Evolutionary conservation across 2,888 invertebrate species (phyloP), one percentile per base, ranked within the genome.

Genomic region (Asteroscopus sphinx): DNA sequence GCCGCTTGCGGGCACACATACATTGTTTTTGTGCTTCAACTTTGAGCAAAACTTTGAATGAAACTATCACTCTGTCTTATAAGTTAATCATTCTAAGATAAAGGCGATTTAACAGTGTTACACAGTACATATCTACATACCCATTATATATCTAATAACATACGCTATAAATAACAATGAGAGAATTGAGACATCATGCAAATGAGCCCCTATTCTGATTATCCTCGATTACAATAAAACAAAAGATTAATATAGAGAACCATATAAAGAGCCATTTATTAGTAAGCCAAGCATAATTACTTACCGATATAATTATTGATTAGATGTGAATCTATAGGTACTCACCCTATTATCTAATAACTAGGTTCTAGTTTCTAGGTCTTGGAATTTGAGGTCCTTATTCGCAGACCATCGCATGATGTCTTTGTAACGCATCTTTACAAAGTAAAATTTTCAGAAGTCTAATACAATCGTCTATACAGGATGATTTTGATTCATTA

Each of bases 211-310:
- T 21, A 28, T 56, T 26, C n/a, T 17, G 11, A 44, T 30, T 1
- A 1, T 2, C 21, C 15, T 32, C 17, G 17, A 26, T 15, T 40
- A 40, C 15, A 13, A 33, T 33, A 33, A 8, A 28, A 55, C 12
- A 57, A 54, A 12, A 44, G 39, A 55, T 28, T 35, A 45, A 37
- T 30, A 11, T 16, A 16, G n/a, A 32, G 9, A n/a, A n/a, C 16
- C 16, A 6, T n/a, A 12, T 45, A 21, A 3, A 55, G 9, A 26
- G 21, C 11, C 17, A 28, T 36, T 13, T 30, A 58, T 26, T 15
- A 30, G 12, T 7, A 39, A 26, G 9, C 16, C 25, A 9, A 8
- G 13, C 16, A 7, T 26, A 6, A 26, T 8, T 26, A 21, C 21
- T 3, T 3, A 21, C 21, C 21, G 21, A 4, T 21, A 21, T 3